Evolutionary conservation across 2,113 vertebrate genomes (phyloP), one percentile per base, ranked within the genome.

Genomic region (Syrrhaptes paradoxus): DNA sequence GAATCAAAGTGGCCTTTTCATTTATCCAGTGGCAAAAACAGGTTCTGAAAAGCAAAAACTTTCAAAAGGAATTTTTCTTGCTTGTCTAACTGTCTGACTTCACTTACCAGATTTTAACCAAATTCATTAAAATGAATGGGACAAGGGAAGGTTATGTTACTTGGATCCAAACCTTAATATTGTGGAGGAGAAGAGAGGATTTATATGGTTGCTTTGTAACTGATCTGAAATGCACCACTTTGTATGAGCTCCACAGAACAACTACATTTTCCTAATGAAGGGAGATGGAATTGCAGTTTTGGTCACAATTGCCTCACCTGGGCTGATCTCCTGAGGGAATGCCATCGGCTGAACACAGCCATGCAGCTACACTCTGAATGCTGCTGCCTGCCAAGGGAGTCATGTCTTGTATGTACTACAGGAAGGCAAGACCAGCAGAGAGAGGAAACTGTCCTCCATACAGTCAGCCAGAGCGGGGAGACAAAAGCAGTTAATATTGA

Each of bases 321-420:
- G n/a, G 46, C 58, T 86, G 21, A 28, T 52, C 24, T 38, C 46
- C 68, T 1, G 3, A 22, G 67, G 51, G 36, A 61, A 38, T 4
- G 4, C 4, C 34, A 17, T 9, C 2, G 4, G 28, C 2, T 0
- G 0, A 68, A 75, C 36, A 43, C 13, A 4, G 2, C 28, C 29
- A 43, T 3, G 0, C 14, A 52, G 59, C 34, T 7, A 32, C 8
- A 11, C 5, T 4, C 49, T 11, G 38, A 74, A 61, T 11, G 19
- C 16, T 49, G 55, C 46, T 2, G 16, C 17, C n/a, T 54, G 31
- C 58, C 5, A 8, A 29, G n/a, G 54, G 46, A 91, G 59, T 21
- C 46, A 34, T 2, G 1, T 15, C 80, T 49, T 0, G 0, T 6
- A 16, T 3, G 11, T 11, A 20, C 7, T 22, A 21, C 0, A 0